A percentile compares a stretch with the other conserved stretches of the same genome.
phyloP scores from a whole-genome alignment of 2,113 vertebrate genomes.

The Rhipidura dahli region DNA sequence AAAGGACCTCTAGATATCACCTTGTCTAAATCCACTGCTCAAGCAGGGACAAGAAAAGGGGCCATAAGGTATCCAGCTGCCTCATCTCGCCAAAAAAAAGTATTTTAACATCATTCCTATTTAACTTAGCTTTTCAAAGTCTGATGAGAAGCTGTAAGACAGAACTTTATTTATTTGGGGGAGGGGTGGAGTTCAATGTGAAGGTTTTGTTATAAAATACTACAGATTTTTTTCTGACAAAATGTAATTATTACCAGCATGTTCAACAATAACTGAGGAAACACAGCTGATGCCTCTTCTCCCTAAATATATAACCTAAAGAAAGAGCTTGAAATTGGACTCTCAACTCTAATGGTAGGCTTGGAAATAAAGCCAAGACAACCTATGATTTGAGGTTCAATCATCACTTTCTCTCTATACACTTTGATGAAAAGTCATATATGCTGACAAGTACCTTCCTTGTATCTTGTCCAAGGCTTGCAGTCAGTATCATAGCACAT shows the following conservation, averaged over 20 bases:
- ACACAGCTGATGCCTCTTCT: not conserved
- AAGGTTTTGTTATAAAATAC: not conserved
- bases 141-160: not conserved
- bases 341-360: not conserved
- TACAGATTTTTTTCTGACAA: not conserved
- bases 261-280: not conserved
- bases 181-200: not conserved
- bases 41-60: not conserved
- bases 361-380: not conserved
- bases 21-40: not conserved
- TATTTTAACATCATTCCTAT: not conserved
- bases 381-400: not conserved
- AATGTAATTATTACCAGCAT: not conserved
- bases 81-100: not conserved
- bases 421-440: not conserved
- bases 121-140: not conserved
- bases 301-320: not conserved
- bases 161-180: not conserved
- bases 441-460: not conserved
- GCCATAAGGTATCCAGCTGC: not conserved
- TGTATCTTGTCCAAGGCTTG: not conserved
- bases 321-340: not conserved
- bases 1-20: not conserved
- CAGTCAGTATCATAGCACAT: not conserved
- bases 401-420: not conserved